These are phyloP conservation scores for Griposia aprilina DNA, from an alignment of 2,888 invertebrate genomes.

Conservation along the genomic window DNA sequence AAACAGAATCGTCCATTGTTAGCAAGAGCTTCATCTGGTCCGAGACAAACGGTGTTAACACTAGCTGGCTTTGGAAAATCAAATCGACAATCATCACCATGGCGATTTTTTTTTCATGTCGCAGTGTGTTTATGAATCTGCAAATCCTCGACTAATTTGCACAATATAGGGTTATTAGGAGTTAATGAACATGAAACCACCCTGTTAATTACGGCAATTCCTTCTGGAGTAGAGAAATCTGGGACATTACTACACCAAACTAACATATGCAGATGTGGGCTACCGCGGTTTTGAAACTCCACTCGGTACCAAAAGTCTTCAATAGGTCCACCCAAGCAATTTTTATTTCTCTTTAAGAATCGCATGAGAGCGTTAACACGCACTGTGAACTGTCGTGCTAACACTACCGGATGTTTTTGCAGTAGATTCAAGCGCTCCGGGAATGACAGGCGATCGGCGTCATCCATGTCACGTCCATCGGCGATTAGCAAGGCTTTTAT, in stretches of 20 bases:
- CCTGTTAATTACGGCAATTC: slow-evolving; percentile 56
- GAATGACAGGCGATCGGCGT: slow-evolving; percentile 19
- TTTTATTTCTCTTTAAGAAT: not conserved
- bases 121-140: too few species aligned
- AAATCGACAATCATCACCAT: too few species aligned
- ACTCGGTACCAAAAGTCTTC: slow-evolving; percentile 64
- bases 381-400: slow-evolving; percentile 26
- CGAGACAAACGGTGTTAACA: too few species aligned
- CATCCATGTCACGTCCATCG: not conserved
- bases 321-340: slow-evolving; percentile 14
- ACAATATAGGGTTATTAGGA: not conserved
- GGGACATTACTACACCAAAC: slow-evolving; percentile 66
- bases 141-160: too few species aligned
- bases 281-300: slow-evolving; percentile 75
- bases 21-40: too few species aligned
- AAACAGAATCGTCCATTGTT: too few species aligned
- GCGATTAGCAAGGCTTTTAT: slow-evolving; percentile 69
- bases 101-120: too few species aligned
- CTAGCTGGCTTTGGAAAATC: too few species aligned
- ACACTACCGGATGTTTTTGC: slow-evolving; percentile 38
- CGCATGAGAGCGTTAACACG: slow-evolving; percentile 49
- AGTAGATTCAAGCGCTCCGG: slow-evolving; percentile 22
- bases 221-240: slow-evolving; percentile 54
- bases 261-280: slow-evolving; percentile 66
- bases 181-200: slow-evolving; percentile 66